phyloP scores from a whole-genome alignment of 2,888 invertebrate species.

The Ichneumoninae sp. region DNA sequence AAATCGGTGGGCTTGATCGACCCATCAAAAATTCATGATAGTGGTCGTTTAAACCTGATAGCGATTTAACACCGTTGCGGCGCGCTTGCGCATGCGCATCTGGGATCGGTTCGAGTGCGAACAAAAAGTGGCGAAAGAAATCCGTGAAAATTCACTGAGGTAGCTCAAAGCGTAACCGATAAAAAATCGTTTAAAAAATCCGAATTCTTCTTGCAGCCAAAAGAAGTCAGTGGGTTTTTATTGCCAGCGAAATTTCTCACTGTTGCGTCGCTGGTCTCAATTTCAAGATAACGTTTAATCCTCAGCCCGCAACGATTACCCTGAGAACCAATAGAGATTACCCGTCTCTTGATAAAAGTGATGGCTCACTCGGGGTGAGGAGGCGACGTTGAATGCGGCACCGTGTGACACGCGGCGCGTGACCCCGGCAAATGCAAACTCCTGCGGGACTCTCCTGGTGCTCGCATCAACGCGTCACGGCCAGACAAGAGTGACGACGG shows the following conservation, averaged over 20 bases:
- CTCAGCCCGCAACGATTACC: background rate
- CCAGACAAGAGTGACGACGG: conserved; percentile 26
- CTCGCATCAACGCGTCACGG: conserved; percentile 37
- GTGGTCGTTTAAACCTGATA: background rate
- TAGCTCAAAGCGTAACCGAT: background rate
- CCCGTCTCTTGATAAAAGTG: background rate
- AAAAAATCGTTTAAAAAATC: background rate
- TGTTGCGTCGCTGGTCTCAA: too few relatives aligned
- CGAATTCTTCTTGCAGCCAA: too few relatives aligned
- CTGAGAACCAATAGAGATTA: conserved; percentile 5
- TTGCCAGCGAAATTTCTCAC: too few relatives aligned
- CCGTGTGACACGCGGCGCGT: conserved; percentile 30
- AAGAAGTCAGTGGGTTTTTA: too few relatives aligned
- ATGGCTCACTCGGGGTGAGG: conserved; percentile 19
- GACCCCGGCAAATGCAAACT: conserved; percentile 40
- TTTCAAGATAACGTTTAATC: background rate
- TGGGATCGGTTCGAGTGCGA: background rate
- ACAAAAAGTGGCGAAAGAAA: background rate
- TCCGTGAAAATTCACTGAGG: background rate
- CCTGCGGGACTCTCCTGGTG: conserved; percentile 40
- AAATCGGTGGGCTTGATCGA: background rate
- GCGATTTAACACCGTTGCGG: background rate
- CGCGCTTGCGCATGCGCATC: conserved; percentile 1
- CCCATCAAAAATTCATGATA: background rate
- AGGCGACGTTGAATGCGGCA: conserved; percentile 20